Percentiles rank a stretch among this genome's conserved stretches.
Evolutionary conservation across 2,113 vertebrate genomes (phyloP).

Genomic region (Petaurus breviceps): DNA sequence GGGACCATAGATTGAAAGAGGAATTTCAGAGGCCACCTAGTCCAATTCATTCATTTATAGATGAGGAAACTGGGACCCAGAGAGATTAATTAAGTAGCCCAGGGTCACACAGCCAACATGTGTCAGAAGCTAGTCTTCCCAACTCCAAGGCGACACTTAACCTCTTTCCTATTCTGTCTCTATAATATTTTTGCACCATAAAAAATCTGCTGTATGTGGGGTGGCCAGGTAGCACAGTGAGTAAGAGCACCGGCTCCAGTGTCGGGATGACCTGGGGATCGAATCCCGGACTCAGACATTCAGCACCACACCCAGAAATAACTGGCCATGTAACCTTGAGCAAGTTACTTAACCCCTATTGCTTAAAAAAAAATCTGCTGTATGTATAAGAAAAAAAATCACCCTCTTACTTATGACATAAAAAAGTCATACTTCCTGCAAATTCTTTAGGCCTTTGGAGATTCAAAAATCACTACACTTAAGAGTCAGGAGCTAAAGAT

Average conservation of each 20-base stretch:
- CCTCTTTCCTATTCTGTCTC: neutral
- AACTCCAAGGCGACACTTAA: neutral
- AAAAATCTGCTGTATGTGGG: neutral
- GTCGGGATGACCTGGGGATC: too few relatives aligned
- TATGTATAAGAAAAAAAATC: neutral
- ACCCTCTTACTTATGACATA: neutral
- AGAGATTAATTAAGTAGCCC: neutral
- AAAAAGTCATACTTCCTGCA: neutral
- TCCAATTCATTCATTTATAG: neutral
- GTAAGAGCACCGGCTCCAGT: too few relatives aligned
- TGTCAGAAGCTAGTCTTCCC: neutral
- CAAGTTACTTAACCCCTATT: too few relatives aligned
- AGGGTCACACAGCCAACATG: neutral
- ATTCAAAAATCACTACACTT: neutral
- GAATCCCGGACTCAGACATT: too few relatives aligned
- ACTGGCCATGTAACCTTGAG: too few relatives aligned
- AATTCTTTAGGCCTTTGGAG: neutral
- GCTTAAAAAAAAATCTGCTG: too few relatives aligned
- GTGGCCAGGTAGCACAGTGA: too few relatives aligned
- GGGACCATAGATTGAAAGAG: neutral
- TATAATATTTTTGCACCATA: neutral
- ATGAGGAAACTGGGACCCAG: neutral
- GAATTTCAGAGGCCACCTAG: neutral
- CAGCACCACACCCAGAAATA: too few relatives aligned
- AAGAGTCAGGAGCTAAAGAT: neutral